phyloP scores from a whole-genome alignment of 2,113 vertebrate genomes.

The Numida meleagris region DNA sequence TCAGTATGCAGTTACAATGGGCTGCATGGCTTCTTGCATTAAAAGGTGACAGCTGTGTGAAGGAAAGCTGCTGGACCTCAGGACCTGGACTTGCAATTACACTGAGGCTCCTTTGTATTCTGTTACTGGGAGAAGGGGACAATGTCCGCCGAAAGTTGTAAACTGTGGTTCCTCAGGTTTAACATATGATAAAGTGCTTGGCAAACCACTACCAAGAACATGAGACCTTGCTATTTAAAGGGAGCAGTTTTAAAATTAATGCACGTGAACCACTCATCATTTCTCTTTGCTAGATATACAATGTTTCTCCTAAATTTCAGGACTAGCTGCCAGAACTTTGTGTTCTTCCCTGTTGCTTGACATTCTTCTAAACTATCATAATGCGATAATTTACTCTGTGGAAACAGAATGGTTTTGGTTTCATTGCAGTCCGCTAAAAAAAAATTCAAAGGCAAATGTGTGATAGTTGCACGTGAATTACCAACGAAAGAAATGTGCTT shows the following conservation, averaged over 20 bases:
- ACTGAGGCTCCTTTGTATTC: not conserved
- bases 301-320: not conserved
- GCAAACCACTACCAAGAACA: not conserved
- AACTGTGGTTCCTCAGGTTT: not conserved
- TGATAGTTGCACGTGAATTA: not conserved
- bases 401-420: not conserved
- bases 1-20: not conserved
- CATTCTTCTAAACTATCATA: not conserved
- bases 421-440: not conserved
- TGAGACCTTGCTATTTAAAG: not conserved
- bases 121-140: not conserved
- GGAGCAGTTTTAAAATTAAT: not conserved
- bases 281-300: not conserved
- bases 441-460: not conserved
- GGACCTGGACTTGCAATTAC: not conserved
- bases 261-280: not conserved
- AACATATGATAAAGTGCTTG: not conserved
- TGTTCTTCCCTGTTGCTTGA: not conserved
- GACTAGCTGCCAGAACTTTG: not conserved
- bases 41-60: not conserved
- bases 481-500: not conserved
- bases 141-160: not conserved
- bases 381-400: not conserved
- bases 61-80: not conserved
- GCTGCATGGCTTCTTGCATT: slow-evolving; percentile 9